Evolutionary conservation across 2,797 vertebrate species (phyloP).

Genomic region (Eidolon dupreanum): DNA sequence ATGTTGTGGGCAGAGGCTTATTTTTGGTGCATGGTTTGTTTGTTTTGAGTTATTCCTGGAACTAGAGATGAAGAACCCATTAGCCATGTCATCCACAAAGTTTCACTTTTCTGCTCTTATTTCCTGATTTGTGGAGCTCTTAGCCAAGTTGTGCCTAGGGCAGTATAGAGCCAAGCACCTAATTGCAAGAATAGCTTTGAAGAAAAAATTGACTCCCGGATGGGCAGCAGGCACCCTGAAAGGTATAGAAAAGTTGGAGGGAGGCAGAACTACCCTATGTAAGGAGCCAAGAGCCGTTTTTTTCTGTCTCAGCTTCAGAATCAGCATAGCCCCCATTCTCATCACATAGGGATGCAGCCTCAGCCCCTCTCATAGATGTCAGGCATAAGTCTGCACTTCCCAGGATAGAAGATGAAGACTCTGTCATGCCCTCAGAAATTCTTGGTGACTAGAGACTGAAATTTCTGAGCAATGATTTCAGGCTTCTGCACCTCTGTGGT

Average conservation of each 20-base stretch:
- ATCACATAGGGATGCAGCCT: neutral
- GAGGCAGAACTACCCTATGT: neutral
- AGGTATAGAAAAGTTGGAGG: neutral
- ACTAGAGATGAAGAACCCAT: neutral
- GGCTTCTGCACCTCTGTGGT: neutral
- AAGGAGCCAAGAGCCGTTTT: neutral
- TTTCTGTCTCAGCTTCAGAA: neutral
- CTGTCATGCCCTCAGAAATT: neutral
- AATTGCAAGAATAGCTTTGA: neutral
- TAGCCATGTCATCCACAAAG: neutral
- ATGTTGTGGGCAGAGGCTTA: neutral
- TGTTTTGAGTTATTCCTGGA: constrained; percentile 44
- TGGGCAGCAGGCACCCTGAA: too few species aligned
- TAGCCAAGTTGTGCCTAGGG: neutral
- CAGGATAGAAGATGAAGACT: neutral
- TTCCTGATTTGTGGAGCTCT: neutral
- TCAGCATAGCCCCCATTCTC: too few species aligned
- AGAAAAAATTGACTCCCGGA: neutral
- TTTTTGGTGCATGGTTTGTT: constrained; percentile 13
- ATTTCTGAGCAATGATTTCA: neutral
- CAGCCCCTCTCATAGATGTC: neutral
- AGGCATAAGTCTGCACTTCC: neutral
- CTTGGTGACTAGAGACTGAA: neutral
- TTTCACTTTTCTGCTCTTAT: neutral
- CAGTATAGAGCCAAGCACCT: neutral